Percentiles rank a stretch among this genome's conserved stretches.
These are phyloP conservation scores for Drosophila nigrodunni DNA, from an alignment of 1,140 invertebrate species.

Conservation along the genomic window DNA sequence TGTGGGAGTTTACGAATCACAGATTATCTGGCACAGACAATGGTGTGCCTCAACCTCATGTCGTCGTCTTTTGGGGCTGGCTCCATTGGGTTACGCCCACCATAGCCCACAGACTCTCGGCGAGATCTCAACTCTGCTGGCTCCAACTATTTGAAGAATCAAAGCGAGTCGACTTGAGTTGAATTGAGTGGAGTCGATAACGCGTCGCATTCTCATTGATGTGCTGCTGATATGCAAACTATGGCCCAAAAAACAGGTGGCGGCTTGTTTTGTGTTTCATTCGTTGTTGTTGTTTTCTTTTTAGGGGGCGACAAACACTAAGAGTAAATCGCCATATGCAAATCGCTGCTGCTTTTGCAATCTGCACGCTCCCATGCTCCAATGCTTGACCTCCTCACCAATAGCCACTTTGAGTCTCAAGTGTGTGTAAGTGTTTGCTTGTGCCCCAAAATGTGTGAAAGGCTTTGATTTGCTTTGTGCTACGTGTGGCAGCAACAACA, in stretches of 20 bases:
- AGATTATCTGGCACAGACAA: slow-evolving; percentile 84
- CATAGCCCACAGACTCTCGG: slow-evolving; percentile 3
- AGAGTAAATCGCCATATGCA: slow-evolving; percentile 68
- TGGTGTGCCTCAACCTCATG: slow-evolving; percentile 71
- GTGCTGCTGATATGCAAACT: slow-evolving; percentile 46
- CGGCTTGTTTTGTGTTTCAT: slow-evolving; percentile 1
- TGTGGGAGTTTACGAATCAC: slow-evolving; percentile 84
- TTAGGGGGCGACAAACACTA: slow-evolving; percentile 41
- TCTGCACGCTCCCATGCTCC: slow-evolving; percentile 67
- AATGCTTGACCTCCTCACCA: slow-evolving; percentile 63
- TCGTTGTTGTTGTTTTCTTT: background rate
- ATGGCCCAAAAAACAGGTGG: slow-evolving; percentile 41
- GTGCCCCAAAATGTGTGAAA: slow-evolving; percentile 43
- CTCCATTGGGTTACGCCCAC: slow-evolving; percentile 67
- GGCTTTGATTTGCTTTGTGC: slow-evolving; percentile 18
- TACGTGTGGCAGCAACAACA: slow-evolving; percentile 32
- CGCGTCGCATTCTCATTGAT: slow-evolving; percentile 52
- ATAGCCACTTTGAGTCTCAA: slow-evolving; percentile 2
- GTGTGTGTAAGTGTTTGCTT: slow-evolving; percentile 18
- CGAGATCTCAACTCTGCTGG: background rate
- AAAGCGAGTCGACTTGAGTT: background rate
- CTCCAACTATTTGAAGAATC: background rate
- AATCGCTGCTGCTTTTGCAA: slow-evolving; percentile 71
- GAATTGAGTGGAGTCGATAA: slow-evolving; percentile 30
- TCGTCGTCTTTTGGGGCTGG: slow-evolving; percentile 59